Base-by-base conservation (phyloP, 2,797 vertebrate genomes). In the Spinibarbus caldwelli region DNA sequence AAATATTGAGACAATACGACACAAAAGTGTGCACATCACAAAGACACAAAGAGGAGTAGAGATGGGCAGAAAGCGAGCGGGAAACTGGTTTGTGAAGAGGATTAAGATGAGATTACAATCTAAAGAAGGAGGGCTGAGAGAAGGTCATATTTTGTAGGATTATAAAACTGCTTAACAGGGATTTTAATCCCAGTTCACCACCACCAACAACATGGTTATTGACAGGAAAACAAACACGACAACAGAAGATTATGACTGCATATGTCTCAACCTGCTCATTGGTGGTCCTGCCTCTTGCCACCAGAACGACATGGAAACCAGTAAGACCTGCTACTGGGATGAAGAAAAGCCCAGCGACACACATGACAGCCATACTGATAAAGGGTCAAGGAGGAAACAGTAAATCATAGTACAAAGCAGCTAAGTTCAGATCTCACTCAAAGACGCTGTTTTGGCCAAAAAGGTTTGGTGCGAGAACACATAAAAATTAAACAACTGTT, bases 261-360 rank as follows among this genome's bases (percentile, higher is more conserved):
- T 26, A 29, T 57, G 68, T 80, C 59, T 57, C 59, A 29, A 89
- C 98, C 97, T 99, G 98, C 77, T 99, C 98, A 0, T 99, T 99
- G 85, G 98, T 99, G 8, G 98, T 99, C 54, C 98, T 95, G 75
- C 98, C 98, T 90, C 98, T 95, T 62, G 97, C 97, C 93, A 99
- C 98, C 15, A 99, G 95, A 87, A 99, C 98, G 72, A 99, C 95
- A 2, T 99, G 98, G 92, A 99, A 99, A 57, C 97, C 97, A 0
- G 98, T 99, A 87, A 99, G 97, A 70, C 98, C 98, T 54, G 97
- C 97, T 0, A 99, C 98, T 3, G 98, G 98, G 85, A 99, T 97
- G 93, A 99, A 99, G 91, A 99, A 99, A 81, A 99, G 92, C 62
- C 98, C 98, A 6, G 98, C 97, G 47, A 99, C 97, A 62, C 97